phyloP scores from a whole-genome alignment of 2,113 vertebrate genomes.

The Caranx ignobilis region DNA sequence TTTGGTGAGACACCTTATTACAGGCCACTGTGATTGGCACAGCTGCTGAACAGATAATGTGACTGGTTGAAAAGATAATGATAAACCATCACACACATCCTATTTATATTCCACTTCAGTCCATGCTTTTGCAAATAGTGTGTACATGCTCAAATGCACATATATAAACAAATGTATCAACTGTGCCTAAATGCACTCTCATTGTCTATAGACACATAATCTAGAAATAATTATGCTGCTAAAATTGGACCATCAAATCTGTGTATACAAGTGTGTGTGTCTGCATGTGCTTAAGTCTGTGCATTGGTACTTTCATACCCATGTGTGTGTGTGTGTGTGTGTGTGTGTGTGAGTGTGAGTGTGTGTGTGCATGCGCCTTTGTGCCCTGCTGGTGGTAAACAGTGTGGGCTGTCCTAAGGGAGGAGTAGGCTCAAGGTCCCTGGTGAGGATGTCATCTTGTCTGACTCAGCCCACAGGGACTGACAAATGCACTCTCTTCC shows the following conservation, averaged over 20 bases:
- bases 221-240: neutral
- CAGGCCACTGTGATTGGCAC: neutral
- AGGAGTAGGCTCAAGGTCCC: slow-evolving; percentile 71
- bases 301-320: neutral
- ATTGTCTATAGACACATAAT: neutral
- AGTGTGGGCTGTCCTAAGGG: slow-evolving; percentile 69
- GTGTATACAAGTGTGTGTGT: slow-evolving; percentile 12
- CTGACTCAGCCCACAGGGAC: slow-evolving; percentile 70
- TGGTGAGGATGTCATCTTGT: slow-evolving; percentile 78
- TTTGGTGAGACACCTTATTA: slow-evolving; percentile 15
- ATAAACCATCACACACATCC: slow-evolving; percentile 8
- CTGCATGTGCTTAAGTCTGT: slow-evolving; percentile 10
- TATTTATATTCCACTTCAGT: slow-evolving; percentile 8
- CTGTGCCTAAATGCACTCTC: neutral
- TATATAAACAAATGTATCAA: slow-evolving; percentile 18
- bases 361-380: slow-evolving; percentile 27
- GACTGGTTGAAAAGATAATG: slow-evolving; percentile 21
- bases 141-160: neutral
- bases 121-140: neutral
- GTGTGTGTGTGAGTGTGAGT: slow-evolving; percentile 10
- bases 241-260: neutral
- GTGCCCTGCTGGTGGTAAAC: slow-evolving; percentile 65
- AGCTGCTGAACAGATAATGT: slow-evolving; percentile 24
- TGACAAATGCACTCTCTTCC: slow-evolving; percentile 55
- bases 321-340: neutral